A percentile compares a stretch with the other conserved stretches of the same genome.
phyloP scores from a whole-genome alignment of 37 sponge, comb jelly and placozoan genomes.

The Spongilla lacustris region DNA sequence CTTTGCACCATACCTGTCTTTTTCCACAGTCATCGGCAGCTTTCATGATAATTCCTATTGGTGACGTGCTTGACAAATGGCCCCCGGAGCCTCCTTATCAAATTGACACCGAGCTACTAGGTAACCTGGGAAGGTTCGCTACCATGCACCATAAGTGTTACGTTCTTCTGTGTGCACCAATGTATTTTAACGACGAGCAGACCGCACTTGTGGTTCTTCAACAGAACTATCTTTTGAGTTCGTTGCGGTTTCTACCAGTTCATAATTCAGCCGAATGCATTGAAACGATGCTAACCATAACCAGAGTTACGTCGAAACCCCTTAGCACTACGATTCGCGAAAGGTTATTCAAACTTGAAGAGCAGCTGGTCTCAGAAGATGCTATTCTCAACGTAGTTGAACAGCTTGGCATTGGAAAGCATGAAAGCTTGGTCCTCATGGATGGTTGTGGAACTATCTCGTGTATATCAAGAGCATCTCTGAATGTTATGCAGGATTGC shows the following conservation, averaged over 20 bases:
- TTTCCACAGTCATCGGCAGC: slow-evolving; percentile 77
- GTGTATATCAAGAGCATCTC: slow-evolving; percentile 38
- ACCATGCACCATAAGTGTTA: slow-evolving; percentile 61
- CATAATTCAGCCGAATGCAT: slow-evolving; percentile 72
- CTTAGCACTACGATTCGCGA: slow-evolving; percentile 33
- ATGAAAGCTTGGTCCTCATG: slow-evolving; percentile 41
- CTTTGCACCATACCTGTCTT: slow-evolving; percentile 55
- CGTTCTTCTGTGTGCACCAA: slow-evolving; percentile 43
- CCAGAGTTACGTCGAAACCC: slow-evolving; percentile 60
- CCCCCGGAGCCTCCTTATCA: not conserved
- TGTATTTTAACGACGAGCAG: slow-evolving; percentile 40
- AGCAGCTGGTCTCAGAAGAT: slow-evolving; percentile 53
- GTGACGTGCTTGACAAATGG: slow-evolving; percentile 28
- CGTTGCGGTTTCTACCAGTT: slow-evolving; percentile 55
- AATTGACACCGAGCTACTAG: not conserved
- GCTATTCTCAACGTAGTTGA: slow-evolving; percentile 9
- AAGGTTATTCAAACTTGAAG: slow-evolving; percentile 20
- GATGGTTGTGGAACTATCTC: slow-evolving; percentile 64
- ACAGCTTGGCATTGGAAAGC: slow-evolving; percentile 28
- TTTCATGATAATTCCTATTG: slow-evolving; percentile 62
- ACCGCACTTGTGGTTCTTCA: slow-evolving; percentile 18
- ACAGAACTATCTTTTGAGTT: slow-evolving; percentile 6
- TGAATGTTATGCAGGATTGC: slow-evolving; percentile 43
- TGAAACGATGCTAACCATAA: slow-evolving; percentile 56
- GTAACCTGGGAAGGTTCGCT: slow-evolving; percentile 21